Percentiles rank a stretch among this genome's conserved stretches.
These are phyloP conservation scores for Danio aesculapii DNA, from an alignment of 2,797 vertebrate species.

Conservation along the genomic window DNA sequence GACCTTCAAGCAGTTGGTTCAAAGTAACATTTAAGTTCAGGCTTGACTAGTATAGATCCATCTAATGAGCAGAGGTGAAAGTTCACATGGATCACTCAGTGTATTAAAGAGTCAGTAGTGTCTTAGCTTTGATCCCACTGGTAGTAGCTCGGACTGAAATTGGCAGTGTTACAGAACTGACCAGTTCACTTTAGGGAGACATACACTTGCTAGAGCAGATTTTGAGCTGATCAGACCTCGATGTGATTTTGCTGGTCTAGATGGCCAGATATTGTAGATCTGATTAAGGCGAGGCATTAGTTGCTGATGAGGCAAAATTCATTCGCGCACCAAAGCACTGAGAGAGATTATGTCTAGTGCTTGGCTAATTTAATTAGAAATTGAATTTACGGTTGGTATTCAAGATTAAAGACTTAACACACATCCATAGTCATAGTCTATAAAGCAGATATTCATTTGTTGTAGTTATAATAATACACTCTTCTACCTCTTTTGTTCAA, in stretches of 20 bases:
- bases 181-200: neutral
- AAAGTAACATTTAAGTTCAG: constrained; percentile 27
- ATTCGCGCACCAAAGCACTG: neutral
- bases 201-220: neutral
- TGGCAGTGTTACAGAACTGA: constrained; percentile 22
- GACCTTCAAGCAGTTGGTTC: neutral
- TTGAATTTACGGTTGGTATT: neutral
- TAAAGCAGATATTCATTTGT: neutral
- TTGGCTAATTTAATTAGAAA: neutral
- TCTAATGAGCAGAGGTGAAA: constrained; percentile 19
- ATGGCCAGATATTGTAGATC: constrained; percentile 9
- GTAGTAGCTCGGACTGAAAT: constrained; percentile 9
- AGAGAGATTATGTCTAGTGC: neutral
- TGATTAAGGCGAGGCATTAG: constrained; percentile 9
- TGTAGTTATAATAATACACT: neutral
- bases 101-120: constrained; percentile 20
- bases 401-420: neutral
- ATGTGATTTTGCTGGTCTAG: neutral
- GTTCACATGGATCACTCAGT: constrained; percentile 21
- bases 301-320: neutral
- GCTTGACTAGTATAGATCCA: constrained; percentile 17
- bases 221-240: neutral
- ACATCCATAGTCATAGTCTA: neutral
- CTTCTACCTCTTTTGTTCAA: constrained; percentile 7
- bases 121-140: constrained; percentile 22